These are phyloP conservation scores for Talpa occidentalis DNA, from an alignment of 2,113 vertebrate genomes.

Conservation along the genomic window DNA sequence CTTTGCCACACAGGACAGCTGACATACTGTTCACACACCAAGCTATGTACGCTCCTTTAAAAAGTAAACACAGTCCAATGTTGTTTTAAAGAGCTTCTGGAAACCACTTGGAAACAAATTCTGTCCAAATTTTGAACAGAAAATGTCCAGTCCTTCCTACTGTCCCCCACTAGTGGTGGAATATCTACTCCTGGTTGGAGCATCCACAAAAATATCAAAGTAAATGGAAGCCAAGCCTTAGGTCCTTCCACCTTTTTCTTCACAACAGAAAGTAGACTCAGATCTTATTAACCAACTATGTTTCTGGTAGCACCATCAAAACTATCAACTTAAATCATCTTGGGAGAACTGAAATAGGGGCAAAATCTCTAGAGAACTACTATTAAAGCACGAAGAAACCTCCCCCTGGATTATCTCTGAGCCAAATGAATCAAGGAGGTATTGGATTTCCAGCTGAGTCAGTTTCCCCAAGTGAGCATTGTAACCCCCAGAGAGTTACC, in stretches of 20 bases:
- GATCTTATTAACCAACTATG: neutral
- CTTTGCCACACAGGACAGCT: neutral
- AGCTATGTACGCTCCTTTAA: neutral
- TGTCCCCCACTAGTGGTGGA: neutral
- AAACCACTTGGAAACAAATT: neutral
- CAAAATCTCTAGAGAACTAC: neutral
- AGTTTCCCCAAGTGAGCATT: fast-evolving
- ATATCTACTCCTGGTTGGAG: neutral
- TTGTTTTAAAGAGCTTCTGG: neutral
- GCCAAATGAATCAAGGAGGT: neutral
- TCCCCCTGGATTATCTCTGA: neutral
- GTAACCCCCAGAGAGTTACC: neutral
- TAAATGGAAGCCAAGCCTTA: neutral
- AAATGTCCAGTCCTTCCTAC: neutral
- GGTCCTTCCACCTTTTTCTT: neutral
- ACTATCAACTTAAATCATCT: neutral
- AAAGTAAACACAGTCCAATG: neutral
- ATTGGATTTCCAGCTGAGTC: neutral
- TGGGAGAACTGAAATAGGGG: neutral
- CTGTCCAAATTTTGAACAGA: neutral
- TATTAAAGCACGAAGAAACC: neutral
- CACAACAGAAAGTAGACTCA: neutral
- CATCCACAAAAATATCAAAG: neutral
- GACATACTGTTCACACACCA: neutral
- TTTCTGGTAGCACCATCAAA: neutral